Base-by-base conservation (phyloP, 1,140 invertebrate species). In the Ips nitidus region DNA sequence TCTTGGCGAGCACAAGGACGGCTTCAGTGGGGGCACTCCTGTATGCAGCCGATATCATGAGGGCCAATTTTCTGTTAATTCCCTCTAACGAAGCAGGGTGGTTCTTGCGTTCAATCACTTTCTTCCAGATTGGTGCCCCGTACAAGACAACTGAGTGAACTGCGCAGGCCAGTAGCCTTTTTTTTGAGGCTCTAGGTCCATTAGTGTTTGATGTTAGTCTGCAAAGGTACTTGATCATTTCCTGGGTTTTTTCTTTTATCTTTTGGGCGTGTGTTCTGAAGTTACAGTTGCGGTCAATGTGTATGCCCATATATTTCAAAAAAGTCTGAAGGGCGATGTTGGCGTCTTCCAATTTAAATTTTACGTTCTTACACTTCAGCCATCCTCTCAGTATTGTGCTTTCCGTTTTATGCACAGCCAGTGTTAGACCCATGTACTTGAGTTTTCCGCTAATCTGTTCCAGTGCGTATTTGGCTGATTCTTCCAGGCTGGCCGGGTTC, bases 371-470 rank as follows among this genome's bases (percentile, higher is more conserved):
- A n/a, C n/a, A n/a, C n/a, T n/a, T n/a, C n/a, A n/a, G n/a, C n/a
- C n/a, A n/a, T n/a, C n/a, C n/a, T n/a, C n/a, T n/a, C n/a, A n/a
- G n/a, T n/a, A n/a, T n/a, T n/a, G n/a, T n/a, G n/a, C n/a, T n/a
- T n/a, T n/a, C n/a, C n/a, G n/a, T n/a, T n/a, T n/a, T n/a, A n/a
- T n/a, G n/a, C n/a, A n/a, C n/a, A n/a, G n/a, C 22, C 59, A 3
- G 4, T n/a, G 5, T 1, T 52, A 52, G 4, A 4, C 40, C 41
- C 1, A 63, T 22, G 3, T 8, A 2, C 7, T 47, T 50, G 3
- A 60, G 41, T 36, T 71, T 71, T 45, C 59, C 53, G 69, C 69
- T 7, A 71, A 1, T 2, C 59, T 45, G 4, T 66, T 45, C 47
- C 38, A 5, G 40, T 60, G 0, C 22, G 7, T n/a, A 22, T 5